Percentiles rank a stretch among this genome's conserved stretches.
Conservation (phyloP, 2,888 invertebrate species). For the Ctenicera cuprea region DNA sequence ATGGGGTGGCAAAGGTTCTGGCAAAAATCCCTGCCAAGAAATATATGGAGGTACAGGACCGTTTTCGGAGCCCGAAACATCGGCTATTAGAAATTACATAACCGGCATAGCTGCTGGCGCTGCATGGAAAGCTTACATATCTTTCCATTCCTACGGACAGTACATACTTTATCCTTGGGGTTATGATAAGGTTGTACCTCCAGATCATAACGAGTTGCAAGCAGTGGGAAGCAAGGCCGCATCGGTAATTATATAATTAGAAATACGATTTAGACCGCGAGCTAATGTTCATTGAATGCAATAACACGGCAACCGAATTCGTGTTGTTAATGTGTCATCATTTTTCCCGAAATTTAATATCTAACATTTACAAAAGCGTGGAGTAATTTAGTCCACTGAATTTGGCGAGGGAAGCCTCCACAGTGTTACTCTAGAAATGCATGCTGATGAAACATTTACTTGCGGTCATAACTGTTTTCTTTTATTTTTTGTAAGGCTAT, state of each 20-base stretch:
- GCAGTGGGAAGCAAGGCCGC: conserved; percentile 82
- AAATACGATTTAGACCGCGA: too few species aligned
- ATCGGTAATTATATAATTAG: conserved; percentile 74
- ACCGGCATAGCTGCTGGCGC: conserved; percentile 68
- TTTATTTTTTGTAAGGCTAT: too few species aligned
- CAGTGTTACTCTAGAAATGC: too few species aligned
- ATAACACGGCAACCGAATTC: too few species aligned
- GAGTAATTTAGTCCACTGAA: too few species aligned
- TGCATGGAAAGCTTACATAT: conserved; percentile 82
- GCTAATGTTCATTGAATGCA: too few species aligned
- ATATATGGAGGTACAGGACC: conserved; percentile 86
- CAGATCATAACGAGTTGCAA: conserved; percentile 82
- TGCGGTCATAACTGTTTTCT: too few species aligned
- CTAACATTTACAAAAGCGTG: too few species aligned
- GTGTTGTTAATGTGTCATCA: too few species aligned
- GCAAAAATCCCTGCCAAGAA: conserved; percentile 87
- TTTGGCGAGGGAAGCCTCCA: too few species aligned
- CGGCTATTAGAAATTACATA: conserved; percentile 77
- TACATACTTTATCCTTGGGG: conserved; percentile 93
- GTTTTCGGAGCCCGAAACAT: conserved; percentile 92
- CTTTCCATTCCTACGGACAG: conserved; percentile 92
- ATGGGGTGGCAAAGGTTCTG: conserved; percentile 92
- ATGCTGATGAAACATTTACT: too few species aligned
- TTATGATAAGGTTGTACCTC: conserved; percentile 82
- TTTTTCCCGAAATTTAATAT: too few species aligned